Evolutionary conservation across 2,113 vertebrate genomes (phyloP), one percentile per base, ranked within the genome.

Genomic region (Eurypyga helias): DNA sequence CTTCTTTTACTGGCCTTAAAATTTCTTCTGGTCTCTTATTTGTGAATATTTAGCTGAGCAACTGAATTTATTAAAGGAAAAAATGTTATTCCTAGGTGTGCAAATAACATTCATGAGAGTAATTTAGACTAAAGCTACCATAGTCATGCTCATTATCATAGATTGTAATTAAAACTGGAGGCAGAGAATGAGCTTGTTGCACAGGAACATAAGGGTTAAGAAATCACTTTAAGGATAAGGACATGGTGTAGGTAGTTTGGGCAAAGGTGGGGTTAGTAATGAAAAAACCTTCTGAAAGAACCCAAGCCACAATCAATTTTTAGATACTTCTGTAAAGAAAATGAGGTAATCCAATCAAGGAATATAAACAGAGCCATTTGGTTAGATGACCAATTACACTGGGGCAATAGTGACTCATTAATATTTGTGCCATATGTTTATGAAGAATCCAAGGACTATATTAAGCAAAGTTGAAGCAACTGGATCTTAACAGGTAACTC

Each of bases 341-440:
- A 96, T 97, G 58, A 97, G 94, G 94, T 89, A 96, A 97, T 95
- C 96, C 89, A 97, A 95, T 97, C 96, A 97, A 93, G 90, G 91
- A 97, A 97, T 97, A 95, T 77, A 96, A 97, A 94, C 48, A 62
- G 65, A 91, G 90, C 75, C 90, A 95, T 96, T 97, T 96, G 93
- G 96, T 96, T 96, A 96, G 90, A 94, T 96, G 95, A 97, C 95
- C 95, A 97, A 97, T 96, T 96, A 92, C 92, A 83, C 0, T 82
- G 94, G 94, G 92, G 83, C 95, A 97, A 93, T 46, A 87, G 66
- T 84, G 87, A 58, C 67, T 96, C 93, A 97, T 97, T 97, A 97
- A 96, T 97, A 97, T 93, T 83, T 96, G 89, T 91, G 45, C 92
- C 94, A 95, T 97, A 96, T 93, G 83, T 94, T 97, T 97, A 97